phyloP scores from a whole-genome alignment of 2,797 vertebrate species.

The Takifugu rubripes region DNA sequence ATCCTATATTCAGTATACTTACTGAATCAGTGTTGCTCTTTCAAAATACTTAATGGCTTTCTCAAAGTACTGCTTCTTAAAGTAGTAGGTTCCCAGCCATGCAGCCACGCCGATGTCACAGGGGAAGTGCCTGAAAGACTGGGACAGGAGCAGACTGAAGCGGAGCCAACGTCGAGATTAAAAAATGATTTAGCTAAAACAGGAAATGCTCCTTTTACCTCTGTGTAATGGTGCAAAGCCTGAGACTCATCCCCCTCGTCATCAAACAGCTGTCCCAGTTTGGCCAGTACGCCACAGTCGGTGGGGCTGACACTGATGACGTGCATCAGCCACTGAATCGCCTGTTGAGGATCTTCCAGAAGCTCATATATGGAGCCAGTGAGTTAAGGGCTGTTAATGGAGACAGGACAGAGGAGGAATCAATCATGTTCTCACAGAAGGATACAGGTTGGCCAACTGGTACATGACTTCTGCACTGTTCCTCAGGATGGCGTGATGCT shows the following conservation, averaged over 20 bases:
- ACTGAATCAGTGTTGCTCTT: conserved; percentile 96
- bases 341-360: conserved; percentile 87
- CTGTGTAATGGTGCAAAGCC: conserved; percentile 93
- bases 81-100: conserved; percentile 95
- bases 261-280: conserved; percentile 89
- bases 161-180: too few species aligned
- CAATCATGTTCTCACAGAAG: conserved; percentile 34
- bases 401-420: not conserved
- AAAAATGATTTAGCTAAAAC: too few species aligned
- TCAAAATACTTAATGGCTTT: conserved; percentile 98
- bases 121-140: conserved; percentile 95
- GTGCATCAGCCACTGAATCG: conserved; percentile 93
- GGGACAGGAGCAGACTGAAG: conserved; percentile 3
- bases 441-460: conserved; percentile 94
- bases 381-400: conserved; percentile 39
- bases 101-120: conserved; percentile 95
- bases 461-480: conserved; percentile 91
- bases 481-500: conserved; percentile 91
- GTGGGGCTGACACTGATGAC: conserved; percentile 89
- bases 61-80: conserved; percentile 95
- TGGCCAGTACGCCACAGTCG: conserved; percentile 85
- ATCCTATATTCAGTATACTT: conserved; percentile 64
- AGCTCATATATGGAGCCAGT: conserved; percentile 81
- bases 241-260: conserved; percentile 93
- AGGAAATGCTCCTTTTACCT: conserved; percentile 68